phyloP scores from a whole-genome alignment of 2,888 invertebrate species.

The Drosophila merina region DNA sequence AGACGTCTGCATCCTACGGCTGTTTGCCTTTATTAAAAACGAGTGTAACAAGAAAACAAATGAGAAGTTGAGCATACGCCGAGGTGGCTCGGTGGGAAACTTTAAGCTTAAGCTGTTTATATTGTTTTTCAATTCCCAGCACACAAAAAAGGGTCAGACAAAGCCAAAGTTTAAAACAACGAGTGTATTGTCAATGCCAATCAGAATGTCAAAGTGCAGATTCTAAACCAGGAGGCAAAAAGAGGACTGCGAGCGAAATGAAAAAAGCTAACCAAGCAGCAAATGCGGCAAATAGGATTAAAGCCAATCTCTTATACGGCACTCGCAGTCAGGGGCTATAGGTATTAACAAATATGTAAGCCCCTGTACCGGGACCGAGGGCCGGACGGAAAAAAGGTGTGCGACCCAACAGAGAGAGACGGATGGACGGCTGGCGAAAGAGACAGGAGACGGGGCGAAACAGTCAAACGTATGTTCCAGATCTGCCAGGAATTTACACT shows the following conservation, averaged over 20 bases:
- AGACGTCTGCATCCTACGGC: slow-evolving; percentile 60
- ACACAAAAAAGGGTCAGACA: slow-evolving; percentile 26
- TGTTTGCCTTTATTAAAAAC: slow-evolving; percentile 42
- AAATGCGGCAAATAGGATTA: slow-evolving; percentile 77
- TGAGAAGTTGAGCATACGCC: slow-evolving; percentile 55
- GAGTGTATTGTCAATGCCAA: slow-evolving; percentile 74
- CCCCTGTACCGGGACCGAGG: slow-evolving; percentile 8
- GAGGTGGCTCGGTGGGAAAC: slow-evolving; percentile 14
- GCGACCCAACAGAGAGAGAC: slow-evolving; percentile 17
- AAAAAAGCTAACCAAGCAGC: slow-evolving; percentile 75
- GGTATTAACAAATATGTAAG: slow-evolving; percentile 72
- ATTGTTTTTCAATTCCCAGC: slow-evolving; percentile 61
- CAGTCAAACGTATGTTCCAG: slow-evolving; percentile 53
- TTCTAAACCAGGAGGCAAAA: slow-evolving; percentile 40
- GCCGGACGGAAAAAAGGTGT: slow-evolving; percentile 29
- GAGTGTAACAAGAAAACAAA: slow-evolving; percentile 35
- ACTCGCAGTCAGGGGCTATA: slow-evolving; percentile 49
- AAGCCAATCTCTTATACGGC: slow-evolving; percentile 72
- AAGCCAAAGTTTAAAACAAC: slow-evolving; percentile 49
- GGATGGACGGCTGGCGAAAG: slow-evolving; percentile 38
- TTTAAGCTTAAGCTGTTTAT: slow-evolving; percentile 53
- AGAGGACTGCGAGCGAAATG: slow-evolving; percentile 51
- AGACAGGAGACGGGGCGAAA: slow-evolving; percentile 9
- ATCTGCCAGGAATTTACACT: slow-evolving; percentile 67
- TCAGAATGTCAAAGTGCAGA: slow-evolving; percentile 74